Evolutionary conservation across 2,113 vertebrate species (phyloP), one percentile per base, ranked within the genome.

Genomic region (Rhodinocichla rosea): DNA sequence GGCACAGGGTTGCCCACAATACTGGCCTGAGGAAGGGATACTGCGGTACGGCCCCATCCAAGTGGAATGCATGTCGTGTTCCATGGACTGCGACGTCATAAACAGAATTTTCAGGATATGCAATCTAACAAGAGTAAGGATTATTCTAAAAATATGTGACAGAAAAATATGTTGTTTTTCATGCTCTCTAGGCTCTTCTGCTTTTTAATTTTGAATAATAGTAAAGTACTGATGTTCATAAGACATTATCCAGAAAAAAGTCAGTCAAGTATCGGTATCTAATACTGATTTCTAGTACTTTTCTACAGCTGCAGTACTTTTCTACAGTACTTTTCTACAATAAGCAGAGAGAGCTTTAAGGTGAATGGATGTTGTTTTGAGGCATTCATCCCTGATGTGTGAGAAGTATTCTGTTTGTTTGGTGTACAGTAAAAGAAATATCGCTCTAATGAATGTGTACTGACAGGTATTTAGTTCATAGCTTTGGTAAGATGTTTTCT

Each of bases 31-130:
- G 91, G 99, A 99, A 92, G 99, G 99, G 20, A 98, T 99, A 95
- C 96, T 99, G 62, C 98, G 99, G 26, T 99, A 99, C 0, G 99
- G 99, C 12, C 99, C 99, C 3, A 99, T 99, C 84, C 99, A 99
- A 95, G 99, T 99, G 91, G 99, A 99, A 77, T 99, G 99, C 94
- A 99, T 99, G 98, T 99, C 99, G 1, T 99, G 99, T 96, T 99
- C 99, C 11, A 99, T 99, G 99, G 99, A 99, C 94, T 99, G 99
- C 63, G 99, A 99, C 4, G 98, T 99, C 65, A 99, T 99, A 96
- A 99, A 98, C 80, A 96, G 99, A 67, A 99, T 99, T 92, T 99
- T 99, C 98, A 99, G 99, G 98, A 99, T 99, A 98, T 99, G 99
- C 97, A 99, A 99, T 95, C 98, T 99, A 96, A 99, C 99, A 84